phyloP scores from a whole-genome alignment of 2,113 vertebrate genomes.

The Apodemus speciosus region DNA sequence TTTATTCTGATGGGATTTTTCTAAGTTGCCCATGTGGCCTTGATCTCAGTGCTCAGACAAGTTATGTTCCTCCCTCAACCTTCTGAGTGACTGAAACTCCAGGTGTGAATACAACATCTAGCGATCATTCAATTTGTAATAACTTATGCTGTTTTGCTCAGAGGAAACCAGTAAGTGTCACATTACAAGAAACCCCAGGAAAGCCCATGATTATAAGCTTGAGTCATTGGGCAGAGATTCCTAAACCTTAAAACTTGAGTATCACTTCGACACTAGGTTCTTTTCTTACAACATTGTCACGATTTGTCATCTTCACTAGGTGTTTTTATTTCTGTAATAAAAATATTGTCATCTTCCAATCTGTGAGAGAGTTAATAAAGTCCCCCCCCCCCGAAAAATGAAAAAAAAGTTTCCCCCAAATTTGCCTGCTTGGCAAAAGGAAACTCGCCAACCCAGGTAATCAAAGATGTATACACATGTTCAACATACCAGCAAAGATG shows the following conservation, averaged over 20 bases:
- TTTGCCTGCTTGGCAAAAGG: conserved; percentile 7
- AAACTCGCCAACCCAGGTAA: conserved; percentile 46
- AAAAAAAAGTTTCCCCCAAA: conserved; percentile 34
- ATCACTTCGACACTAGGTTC: background rate
- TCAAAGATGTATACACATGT: background rate
- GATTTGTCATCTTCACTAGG: background rate
- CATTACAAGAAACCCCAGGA: background rate
- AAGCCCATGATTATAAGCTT: background rate
- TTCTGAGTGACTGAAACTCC: background rate
- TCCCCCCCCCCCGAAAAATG: too few species aligned
- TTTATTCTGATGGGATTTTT: background rate
- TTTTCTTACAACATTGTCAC: conserved; percentile 6
- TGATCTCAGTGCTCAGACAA: background rate
- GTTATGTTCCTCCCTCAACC: background rate
- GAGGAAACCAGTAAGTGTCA: background rate
- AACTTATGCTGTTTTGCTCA: background rate
- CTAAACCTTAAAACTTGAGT: background rate
- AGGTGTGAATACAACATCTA: background rate
- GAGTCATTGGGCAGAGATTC: background rate
- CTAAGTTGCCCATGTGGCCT: background rate
- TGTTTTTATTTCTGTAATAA: conserved; percentile 27
- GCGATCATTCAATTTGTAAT: conserved; percentile 26
- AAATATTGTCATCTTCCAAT: background rate
- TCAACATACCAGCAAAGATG: background rate
- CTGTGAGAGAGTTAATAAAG: background rate